Base-by-base conservation (phyloP, 2,113 vertebrate species). In the Apeltes quadracus region DNA sequence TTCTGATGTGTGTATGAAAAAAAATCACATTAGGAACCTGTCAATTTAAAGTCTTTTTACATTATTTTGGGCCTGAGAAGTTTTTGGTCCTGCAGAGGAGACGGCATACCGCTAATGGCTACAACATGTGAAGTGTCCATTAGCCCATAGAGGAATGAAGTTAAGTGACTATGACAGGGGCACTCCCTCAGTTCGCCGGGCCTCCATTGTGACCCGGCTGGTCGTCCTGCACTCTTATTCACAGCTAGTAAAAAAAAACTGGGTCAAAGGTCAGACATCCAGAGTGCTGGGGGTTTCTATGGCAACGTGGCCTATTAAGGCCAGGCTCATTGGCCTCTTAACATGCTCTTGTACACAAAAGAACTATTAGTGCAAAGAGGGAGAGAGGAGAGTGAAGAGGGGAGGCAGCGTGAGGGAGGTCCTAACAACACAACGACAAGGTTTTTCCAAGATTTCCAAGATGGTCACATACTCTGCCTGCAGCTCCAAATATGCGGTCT, bases 201-300 rank as follows among this genome's bases (percentile, higher is more conserved):
- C 84, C 61, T 88, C 93, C 67, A 92, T 92, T 93, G 92, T 93
- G 92, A 93, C 91, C 89, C n/a, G 84, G 56, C 75, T 72, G 87
- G 83, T 92, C 77, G 68, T 76, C 86, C 86, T 66, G 84, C 88
- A 84, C 88, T 88, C 84, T 88, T 86, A 93, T 94, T 94, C 92
- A 93, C 78, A 88, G 84, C 84, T 76, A 38, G 87, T 75, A 85
- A 89, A 89, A 89, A n/a, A 92, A 92, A 93, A 92, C 61, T 86
- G 73, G 92, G 94, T 94, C 93, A 94, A 92, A 94, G 94, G 93
- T 93, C 92, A 92, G 88, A 91, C 90, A 89, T 91, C 91, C 92
- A 92, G 90, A 92, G 90, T 91, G 89, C 92, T 86, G 79, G 25
- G n/a, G 81, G 91, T 94, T 91, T 77, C 93, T 82, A 91, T 93